phyloP scores from a whole-genome alignment of 2,888 invertebrate genomes.

The Harmothoe impar region DNA sequence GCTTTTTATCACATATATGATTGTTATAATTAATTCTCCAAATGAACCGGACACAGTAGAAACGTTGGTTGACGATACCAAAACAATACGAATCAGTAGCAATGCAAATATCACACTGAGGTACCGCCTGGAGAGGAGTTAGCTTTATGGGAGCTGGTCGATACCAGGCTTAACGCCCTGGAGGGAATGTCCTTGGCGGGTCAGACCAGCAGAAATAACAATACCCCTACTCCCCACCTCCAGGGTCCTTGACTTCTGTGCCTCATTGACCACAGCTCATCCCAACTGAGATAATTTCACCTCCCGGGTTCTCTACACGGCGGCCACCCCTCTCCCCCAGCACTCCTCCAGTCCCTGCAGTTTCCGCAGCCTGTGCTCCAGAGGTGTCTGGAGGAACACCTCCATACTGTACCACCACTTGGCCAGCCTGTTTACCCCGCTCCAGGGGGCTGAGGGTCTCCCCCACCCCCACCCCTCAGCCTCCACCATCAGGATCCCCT shows the following conservation, averaged over 20 bases:
- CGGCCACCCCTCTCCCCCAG: neutral
- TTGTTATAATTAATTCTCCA: too few relatives aligned
- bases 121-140: too few relatives aligned
- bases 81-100: too few relatives aligned
- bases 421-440: conserved; percentile 15
- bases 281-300: conserved; percentile 13
- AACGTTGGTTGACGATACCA: too few relatives aligned
- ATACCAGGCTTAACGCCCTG: neutral
- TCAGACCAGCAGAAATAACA: neutral
- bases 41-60: too few relatives aligned
- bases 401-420: neutral
- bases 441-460: conserved; percentile 5
- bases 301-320: neutral
- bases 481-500: too few relatives aligned
- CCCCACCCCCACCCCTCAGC: too few relatives aligned
- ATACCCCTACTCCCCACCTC: neutral
- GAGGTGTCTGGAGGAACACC: conserved; percentile 15
- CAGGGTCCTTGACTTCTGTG: conserved; percentile 21
- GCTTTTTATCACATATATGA: too few relatives aligned
- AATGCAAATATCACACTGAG: too few relatives aligned
- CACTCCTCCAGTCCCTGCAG: neutral
- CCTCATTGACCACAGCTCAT: neutral
- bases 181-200: conserved; percentile 12
- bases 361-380: neutral
- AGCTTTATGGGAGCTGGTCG: neutral